Evolutionary conservation across 2,888 invertebrate genomes (phyloP).

Genomic region (Xylota sylvarum): DNA sequence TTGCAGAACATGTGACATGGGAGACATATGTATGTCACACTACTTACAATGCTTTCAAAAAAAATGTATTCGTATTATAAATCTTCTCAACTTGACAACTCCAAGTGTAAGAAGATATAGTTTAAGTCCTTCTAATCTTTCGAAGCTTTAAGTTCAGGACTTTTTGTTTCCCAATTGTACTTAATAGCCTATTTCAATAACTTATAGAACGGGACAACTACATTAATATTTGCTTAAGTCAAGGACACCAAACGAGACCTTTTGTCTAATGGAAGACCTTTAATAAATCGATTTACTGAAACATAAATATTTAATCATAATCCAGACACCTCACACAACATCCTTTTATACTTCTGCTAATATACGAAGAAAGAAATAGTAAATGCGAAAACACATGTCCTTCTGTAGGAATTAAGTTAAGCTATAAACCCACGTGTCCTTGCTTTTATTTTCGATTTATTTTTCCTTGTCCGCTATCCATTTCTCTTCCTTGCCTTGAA

Average conservation of each 20-base stretch:
- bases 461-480: neutral
- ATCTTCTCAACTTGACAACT: too few relatives aligned
- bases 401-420: slow-evolving; percentile 6
- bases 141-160: too few relatives aligned
- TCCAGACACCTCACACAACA: neutral
- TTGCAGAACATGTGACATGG: too few relatives aligned
- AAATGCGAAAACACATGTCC: neutral
- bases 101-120: too few relatives aligned
- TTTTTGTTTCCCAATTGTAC: too few relatives aligned
- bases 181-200: too few relatives aligned
- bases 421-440: slow-evolving; percentile 6
- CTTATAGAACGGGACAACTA: neutral
- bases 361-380: neutral
- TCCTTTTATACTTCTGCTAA: neutral
- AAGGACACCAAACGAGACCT: neutral
- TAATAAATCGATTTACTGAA: neutral
- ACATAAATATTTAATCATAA: neutral
- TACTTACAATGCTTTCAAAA: too few relatives aligned
- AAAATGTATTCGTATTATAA: too few relatives aligned
- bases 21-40: too few relatives aligned
- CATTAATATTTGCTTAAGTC: neutral
- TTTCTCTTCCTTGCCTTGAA: slow-evolving; percentile 10
- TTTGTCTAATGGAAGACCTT: too few relatives aligned
- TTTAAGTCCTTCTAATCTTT: too few relatives aligned
- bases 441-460: neutral